These are phyloP conservation scores for Yponomeuta evonymella DNA, from an alignment of 2,888 invertebrate species.

Conservation along the genomic window DNA sequence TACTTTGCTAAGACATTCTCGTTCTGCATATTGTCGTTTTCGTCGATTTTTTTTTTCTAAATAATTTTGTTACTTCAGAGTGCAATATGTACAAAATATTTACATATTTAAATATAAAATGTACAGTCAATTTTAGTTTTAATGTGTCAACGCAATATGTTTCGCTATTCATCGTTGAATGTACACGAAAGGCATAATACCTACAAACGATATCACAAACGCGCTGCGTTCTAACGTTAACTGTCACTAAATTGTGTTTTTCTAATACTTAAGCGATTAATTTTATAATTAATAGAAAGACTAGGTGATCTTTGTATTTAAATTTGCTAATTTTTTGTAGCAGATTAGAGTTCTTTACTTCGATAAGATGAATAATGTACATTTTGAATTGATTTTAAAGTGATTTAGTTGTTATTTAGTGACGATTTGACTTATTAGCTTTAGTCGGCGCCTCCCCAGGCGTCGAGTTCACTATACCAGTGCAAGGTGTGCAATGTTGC, in stretches of 20 bases:
- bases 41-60: conserved; percentile 56
- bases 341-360: conserved; percentile 74
- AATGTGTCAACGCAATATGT: conserved; percentile 71
- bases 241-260: conserved; percentile 62
- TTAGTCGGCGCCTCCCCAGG: conserved; percentile 63
- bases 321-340: conserved; percentile 75
- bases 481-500: conserved; percentile 67
- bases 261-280: conserved; percentile 72
- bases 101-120: conserved; percentile 71
- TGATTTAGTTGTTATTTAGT: conserved; percentile 75
- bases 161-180: conserved; percentile 60
- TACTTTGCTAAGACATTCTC: conserved; percentile 58
- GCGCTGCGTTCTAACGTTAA: conserved; percentile 41
- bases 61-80: conserved; percentile 77
- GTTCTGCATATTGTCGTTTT: conserved; percentile 65
- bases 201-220: conserved; percentile 53
- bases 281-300: conserved; percentile 63
- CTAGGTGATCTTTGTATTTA: conserved; percentile 73
- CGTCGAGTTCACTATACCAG: conserved; percentile 60
- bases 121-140: conserved; percentile 75
- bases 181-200: conserved; percentile 71
- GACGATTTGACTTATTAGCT: conserved; percentile 69
- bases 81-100: conserved; percentile 85
- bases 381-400: conserved; percentile 75
- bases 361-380: conserved; percentile 71